Percentiles rank a stretch among this genome's conserved stretches.
Evolutionary conservation across 2,113 vertebrate species (phyloP).

Genomic region (Etheostoma cragini): DNA sequence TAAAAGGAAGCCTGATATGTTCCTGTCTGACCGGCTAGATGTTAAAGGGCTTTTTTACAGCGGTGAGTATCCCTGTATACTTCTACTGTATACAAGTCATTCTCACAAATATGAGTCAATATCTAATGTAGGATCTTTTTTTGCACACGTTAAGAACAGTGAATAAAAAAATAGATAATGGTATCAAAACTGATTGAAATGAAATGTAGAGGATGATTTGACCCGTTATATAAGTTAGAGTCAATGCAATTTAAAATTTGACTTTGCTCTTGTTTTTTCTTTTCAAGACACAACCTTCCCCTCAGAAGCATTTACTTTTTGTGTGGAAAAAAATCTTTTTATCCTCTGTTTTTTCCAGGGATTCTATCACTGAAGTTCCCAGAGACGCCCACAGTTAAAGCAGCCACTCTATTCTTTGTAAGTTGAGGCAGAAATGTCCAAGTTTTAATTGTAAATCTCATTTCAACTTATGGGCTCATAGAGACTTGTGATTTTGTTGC

Average conservation of each 20-base stretch:
- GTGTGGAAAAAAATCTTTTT: neutral
- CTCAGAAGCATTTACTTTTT: neutral
- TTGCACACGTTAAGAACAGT: no score
- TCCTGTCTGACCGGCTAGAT: constrained; percentile 91
- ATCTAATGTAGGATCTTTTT: neutral
- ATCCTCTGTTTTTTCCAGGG: constrained; percentile 77
- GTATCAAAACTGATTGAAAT: no score
- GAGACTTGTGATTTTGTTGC: neutral
- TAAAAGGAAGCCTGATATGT: constrained; percentile 93
- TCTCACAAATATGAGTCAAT: neutral
- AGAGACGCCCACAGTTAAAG: constrained; percentile 93
- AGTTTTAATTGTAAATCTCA: neutral
- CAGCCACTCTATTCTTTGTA: constrained; percentile 94
- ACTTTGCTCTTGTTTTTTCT: no score
- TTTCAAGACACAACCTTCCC: neutral
- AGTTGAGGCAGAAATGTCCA: constrained; percentile 74
- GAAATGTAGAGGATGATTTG: no score
- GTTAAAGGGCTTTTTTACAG: constrained; percentile 94
- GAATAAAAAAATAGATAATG: no score
- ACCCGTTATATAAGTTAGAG: neutral
- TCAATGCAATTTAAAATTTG: neutral
- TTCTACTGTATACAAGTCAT: neutral
- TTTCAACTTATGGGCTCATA: neutral
- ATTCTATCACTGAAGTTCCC: constrained; percentile 95
- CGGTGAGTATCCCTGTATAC: constrained; percentile 85